These are phyloP conservation scores for Gasterosteus aculeatus DNA, from an alignment of 2,113 vertebrate species.

Conservation along the genomic window DNA sequence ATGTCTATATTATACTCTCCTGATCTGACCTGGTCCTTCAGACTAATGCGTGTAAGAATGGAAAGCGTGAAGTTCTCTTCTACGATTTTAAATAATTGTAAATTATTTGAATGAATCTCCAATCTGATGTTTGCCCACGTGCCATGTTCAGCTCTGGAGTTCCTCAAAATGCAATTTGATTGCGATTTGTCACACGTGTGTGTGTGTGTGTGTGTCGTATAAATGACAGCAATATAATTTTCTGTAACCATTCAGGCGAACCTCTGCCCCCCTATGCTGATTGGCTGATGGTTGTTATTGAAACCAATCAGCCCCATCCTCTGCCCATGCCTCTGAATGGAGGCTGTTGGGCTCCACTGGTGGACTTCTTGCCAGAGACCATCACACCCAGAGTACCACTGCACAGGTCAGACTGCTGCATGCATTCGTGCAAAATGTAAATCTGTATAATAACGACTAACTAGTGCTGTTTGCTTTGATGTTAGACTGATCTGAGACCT, in stretches of 20 bases:
- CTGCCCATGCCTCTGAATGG: slow-evolving; percentile 95
- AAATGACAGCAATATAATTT: slow-evolving; percentile 5
- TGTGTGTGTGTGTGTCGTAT: neutral
- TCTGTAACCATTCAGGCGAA: slow-evolving; percentile 82
- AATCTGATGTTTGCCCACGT: neutral
- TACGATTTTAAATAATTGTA: neutral
- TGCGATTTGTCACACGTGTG: neutral
- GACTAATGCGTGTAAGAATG: slow-evolving; percentile 4
- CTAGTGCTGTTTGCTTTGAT: neutral
- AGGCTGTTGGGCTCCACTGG: slow-evolving; percentile 95
- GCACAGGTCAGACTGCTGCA: slow-evolving; percentile 84
- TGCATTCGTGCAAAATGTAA: neutral
- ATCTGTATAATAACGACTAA: neutral
- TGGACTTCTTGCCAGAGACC: slow-evolving; percentile 96
- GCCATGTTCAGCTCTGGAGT: neutral
- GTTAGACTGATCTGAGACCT: neutral
- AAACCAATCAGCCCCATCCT: slow-evolving; percentile 91
- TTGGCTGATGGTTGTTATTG: slow-evolving; percentile 91
- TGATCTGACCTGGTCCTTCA: neutral
- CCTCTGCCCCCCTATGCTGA: slow-evolving; percentile 91
- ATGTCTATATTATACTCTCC: slow-evolving; percentile 29
- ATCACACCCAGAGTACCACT: slow-evolving; percentile 92
- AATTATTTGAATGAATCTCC: neutral
- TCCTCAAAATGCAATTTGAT: neutral
- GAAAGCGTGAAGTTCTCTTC: neutral